These are phyloP conservation scores for Adineta ricciae DNA, from an alignment of 2,888 invertebrate species.

Conservation along the genomic window DNA sequence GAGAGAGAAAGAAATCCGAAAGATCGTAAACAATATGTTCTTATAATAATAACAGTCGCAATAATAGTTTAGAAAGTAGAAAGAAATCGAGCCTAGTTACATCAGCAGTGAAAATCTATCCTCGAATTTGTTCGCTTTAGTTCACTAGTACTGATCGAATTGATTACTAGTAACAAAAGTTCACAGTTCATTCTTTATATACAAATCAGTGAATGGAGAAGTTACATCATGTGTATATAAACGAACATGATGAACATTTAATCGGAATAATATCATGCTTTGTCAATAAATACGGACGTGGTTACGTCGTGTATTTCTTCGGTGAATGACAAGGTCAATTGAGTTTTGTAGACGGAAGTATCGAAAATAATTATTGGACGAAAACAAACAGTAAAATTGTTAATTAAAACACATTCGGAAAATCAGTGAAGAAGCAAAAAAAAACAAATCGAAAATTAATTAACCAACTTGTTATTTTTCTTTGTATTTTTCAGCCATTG, in stretches of 20 bases:
- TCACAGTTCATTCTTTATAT: not conserved
- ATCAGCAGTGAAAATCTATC: not conserved
- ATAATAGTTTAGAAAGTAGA: not conserved
- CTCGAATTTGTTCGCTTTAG: not conserved
- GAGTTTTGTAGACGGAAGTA: too few species aligned
- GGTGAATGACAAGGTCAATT: too few species aligned
- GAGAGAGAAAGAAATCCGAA: not conserved
- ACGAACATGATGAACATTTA: not conserved
- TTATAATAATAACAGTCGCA: not conserved
- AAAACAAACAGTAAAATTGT: not conserved
- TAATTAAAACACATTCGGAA: too few species aligned
- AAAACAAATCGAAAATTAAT: too few species aligned
- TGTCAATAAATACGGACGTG: not conserved
- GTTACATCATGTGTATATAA: not conserved
- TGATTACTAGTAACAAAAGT: not conserved
- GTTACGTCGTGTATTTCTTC: too few species aligned
- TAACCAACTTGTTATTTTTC: too few species aligned
- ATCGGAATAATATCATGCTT: not conserved
- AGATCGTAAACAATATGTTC: not conserved
- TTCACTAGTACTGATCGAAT: not conserved
- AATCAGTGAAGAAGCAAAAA: too few species aligned
- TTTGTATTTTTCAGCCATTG: not conserved
- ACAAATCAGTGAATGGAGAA: not conserved
- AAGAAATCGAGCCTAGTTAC: not conserved
- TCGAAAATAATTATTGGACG: not conserved